Evolutionary conservation across 2,888 invertebrate species (phyloP).

Genomic region (Polia nebulosa): DNA sequence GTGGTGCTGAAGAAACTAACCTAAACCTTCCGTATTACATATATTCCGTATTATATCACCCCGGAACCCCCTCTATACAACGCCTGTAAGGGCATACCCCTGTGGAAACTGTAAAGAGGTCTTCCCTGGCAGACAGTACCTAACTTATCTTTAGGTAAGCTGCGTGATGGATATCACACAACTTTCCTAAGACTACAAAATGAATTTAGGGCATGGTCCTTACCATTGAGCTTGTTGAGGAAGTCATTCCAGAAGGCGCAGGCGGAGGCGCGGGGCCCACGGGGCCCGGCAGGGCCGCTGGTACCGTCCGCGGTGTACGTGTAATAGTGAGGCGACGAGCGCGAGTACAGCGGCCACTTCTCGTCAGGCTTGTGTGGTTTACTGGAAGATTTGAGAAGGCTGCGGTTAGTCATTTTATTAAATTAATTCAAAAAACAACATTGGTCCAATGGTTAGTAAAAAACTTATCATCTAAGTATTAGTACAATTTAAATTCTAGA

Average conservation of each 20-base stretch:
- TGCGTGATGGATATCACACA: no score
- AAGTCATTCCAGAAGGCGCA: constrained; percentile 99
- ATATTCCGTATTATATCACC: no score
- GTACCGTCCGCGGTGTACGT: constrained; percentile 96
- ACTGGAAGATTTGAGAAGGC: constrained; percentile 77
- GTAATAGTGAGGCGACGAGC: constrained; percentile 96
- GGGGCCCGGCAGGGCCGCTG: constrained; percentile 92
- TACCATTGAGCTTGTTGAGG: constrained; percentile 96
- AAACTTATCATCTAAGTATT: no score
- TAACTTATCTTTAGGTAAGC: no score
- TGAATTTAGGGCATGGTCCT: neutral
- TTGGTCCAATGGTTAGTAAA: no score
- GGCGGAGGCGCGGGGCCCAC: constrained; percentile 95
- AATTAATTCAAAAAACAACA: no score
- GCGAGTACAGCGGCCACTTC: constrained; percentile 97
- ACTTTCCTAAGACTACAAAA: no score
- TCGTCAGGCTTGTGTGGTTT: constrained; percentile 93
- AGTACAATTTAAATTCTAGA: no score
- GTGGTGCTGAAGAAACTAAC: neutral
- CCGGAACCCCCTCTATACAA: no score
- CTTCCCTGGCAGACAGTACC: no score
- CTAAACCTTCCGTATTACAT: neutral
- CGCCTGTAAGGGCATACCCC: no score
- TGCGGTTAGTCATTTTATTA: neutral
- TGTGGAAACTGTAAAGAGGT: no score